Percentiles rank a stretch among this genome's conserved stretches.
phyloP scores from a whole-genome alignment of 2,888 invertebrate genomes.

The Leptinotarsa peninsularis region DNA sequence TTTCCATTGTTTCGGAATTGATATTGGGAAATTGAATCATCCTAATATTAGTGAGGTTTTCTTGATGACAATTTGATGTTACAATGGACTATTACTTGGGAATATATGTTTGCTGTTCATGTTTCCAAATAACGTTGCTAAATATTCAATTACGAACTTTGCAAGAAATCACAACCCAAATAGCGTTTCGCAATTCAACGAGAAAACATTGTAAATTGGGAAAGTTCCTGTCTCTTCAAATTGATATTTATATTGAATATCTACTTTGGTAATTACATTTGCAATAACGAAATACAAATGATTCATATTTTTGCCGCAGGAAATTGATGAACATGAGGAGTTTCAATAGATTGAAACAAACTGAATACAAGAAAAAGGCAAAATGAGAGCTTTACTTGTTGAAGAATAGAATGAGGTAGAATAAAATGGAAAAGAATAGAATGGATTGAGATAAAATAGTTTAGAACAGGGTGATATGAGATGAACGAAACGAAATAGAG shows the following conservation, averaged over 20 bases:
- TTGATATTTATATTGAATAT: background rate
- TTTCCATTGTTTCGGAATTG: constrained; percentile 7
- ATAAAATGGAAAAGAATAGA: no score
- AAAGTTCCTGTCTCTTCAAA: constrained; percentile 20
- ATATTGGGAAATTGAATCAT: background rate
- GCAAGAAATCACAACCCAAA: constrained; percentile 25
- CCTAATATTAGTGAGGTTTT: background rate
- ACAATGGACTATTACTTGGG: constrained; percentile 1
- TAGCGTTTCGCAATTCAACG: constrained; percentile 26
- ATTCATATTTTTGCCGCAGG: no score
- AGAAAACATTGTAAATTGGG: constrained; percentile 28
- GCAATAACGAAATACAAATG: no score
- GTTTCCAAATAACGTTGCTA: constrained; percentile 26
- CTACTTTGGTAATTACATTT: no score
- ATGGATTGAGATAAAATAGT: no score
- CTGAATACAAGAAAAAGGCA: no score
- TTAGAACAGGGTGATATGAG: no score
- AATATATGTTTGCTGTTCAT: background rate
- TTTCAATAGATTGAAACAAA: no score
- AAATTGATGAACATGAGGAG: no score
- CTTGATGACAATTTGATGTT: constrained; percentile 6
- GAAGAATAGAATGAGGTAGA: no score
- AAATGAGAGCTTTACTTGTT: no score
- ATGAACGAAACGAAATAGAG: no score
- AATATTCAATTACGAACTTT: constrained; percentile 26